Conservation (phyloP, 2,888 invertebrate genomes). For the Eilema griseolum region DNA sequence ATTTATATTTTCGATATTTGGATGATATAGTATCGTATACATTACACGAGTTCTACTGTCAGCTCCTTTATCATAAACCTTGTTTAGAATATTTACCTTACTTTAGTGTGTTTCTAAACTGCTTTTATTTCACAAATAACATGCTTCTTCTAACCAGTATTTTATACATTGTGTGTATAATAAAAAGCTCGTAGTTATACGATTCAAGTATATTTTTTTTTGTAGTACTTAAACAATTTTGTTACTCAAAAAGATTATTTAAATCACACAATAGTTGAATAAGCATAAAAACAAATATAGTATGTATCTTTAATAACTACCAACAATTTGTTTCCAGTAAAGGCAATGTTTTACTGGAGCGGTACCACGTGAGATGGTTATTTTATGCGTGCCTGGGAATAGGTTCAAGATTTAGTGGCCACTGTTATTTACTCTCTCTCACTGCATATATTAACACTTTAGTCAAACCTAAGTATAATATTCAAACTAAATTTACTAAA, state of each 20-base stretch:
- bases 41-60: too few species aligned
- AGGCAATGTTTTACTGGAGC: neutral
- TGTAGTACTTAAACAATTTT: too few species aligned
- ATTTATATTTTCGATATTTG: neutral
- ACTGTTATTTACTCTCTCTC: neutral
- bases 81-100: too few species aligned
- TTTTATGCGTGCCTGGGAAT: neutral
- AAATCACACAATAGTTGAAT: too few species aligned
- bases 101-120: too few species aligned
- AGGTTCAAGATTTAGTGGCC: neutral
- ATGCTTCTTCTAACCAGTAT: neutral
- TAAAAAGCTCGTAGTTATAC: too few species aligned
- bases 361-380: conserved; percentile 1
- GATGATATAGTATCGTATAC: neutral
- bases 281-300: too few species aligned
- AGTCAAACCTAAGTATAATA: conserved; percentile 13
- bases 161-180: neutral
- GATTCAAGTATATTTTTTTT: too few species aligned
- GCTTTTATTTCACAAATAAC: too few species aligned
- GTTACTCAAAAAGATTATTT: too few species aligned
- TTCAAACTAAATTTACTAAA: conserved; percentile 25
- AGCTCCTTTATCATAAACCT: too few species aligned
- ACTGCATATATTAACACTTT: conserved; percentile 11
- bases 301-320: too few species aligned
- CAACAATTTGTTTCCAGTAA: neutral